A percentile compares a stretch with the other conserved stretches of the same genome.
phyloP scores from a whole-genome alignment of 1,140 invertebrate species.

The Drosophila kurseongensis region DNA sequence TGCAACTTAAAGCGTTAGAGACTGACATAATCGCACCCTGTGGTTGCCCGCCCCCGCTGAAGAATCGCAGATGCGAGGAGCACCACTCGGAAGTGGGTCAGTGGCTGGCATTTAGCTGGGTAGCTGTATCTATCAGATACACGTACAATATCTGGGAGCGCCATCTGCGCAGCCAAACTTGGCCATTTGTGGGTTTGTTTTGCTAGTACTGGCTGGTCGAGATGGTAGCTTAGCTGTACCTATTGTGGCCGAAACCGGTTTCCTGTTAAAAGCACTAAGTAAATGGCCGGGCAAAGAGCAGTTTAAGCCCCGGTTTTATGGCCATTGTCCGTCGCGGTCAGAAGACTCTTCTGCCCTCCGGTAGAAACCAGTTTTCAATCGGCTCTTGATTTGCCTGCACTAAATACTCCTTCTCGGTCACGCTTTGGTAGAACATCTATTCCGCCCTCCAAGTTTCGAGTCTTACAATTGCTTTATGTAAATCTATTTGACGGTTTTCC shows the following conservation, averaged over 20 bases:
- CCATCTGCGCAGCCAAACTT: constrained; percentile 52
- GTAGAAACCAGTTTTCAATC: constrained; percentile 55
- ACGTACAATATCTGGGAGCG: constrained; percentile 44
- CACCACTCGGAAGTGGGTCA: constrained; percentile 69
- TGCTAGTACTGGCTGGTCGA: constrained; percentile 40
- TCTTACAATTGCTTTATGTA: constrained; percentile 57
- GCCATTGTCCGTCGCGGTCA: constrained; percentile 43
- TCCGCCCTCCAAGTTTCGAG: constrained; percentile 14
- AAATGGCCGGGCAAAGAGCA: constrained; percentile 37
- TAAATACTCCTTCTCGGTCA: constrained; percentile 52
- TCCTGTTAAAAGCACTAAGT: constrained; percentile 40
- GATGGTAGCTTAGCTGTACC: constrained; percentile 45
- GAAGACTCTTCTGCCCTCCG: constrained; percentile 59
- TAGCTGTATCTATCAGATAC: constrained; percentile 52
- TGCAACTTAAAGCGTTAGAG: constrained; percentile 36
- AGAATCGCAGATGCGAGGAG: neutral
- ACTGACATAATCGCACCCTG: constrained; percentile 66
- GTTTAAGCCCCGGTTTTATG: constrained; percentile 47
- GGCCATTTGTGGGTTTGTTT: constrained; percentile 48
- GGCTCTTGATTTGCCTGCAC: constrained; percentile 26
- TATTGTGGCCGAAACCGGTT: constrained; percentile 57
- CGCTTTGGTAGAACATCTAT: constrained; percentile 67
- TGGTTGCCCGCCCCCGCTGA: neutral
- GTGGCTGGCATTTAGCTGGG: constrained; percentile 66
- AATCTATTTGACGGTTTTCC: constrained; percentile 41